Percentiles rank a stretch among this genome's conserved stretches.
These are phyloP conservation scores for Sciurus vulgaris DNA, from an alignment of 2,797 vertebrate species.

Conservation along the genomic window DNA sequence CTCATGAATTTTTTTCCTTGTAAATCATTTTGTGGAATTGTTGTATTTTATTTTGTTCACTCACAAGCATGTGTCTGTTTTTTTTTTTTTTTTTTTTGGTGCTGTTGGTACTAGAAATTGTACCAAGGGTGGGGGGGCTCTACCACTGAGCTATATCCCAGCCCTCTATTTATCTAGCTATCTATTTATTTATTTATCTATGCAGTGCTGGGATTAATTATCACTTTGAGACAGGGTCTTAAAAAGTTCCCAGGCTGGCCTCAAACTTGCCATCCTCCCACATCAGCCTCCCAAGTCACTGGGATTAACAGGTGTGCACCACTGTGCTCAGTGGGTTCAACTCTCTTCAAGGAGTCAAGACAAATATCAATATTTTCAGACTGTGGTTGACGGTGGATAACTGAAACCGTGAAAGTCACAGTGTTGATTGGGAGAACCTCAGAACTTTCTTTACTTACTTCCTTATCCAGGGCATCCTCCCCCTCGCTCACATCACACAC, in stretches of 20 bases:
- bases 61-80: not conserved
- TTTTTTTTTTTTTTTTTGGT: too few relatives aligned
- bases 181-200: too few relatives aligned
- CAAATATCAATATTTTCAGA: not conserved
- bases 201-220: too few relatives aligned
- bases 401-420: not conserved
- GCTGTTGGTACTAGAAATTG: too few relatives aligned
- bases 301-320: too few relatives aligned
- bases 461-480: not conserved
- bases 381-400: not conserved
- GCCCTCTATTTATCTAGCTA: too few relatives aligned
- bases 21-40: not conserved
- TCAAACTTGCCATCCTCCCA: not conserved
- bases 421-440: too few relatives aligned
- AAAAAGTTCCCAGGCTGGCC: not conserved
- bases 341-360: not conserved
- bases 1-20: not conserved
- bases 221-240: too few relatives aligned
- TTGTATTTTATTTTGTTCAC: not conserved
- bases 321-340: not conserved
- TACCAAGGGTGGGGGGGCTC: too few relatives aligned
- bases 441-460: slow-evolving; percentile 74
- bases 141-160: too few relatives aligned
- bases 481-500: slow-evolving; percentile 42
- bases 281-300: not conserved